These are phyloP conservation scores for Barbus barbus DNA, from an alignment of 2,113 vertebrate genomes.

Conservation along the genomic window DNA sequence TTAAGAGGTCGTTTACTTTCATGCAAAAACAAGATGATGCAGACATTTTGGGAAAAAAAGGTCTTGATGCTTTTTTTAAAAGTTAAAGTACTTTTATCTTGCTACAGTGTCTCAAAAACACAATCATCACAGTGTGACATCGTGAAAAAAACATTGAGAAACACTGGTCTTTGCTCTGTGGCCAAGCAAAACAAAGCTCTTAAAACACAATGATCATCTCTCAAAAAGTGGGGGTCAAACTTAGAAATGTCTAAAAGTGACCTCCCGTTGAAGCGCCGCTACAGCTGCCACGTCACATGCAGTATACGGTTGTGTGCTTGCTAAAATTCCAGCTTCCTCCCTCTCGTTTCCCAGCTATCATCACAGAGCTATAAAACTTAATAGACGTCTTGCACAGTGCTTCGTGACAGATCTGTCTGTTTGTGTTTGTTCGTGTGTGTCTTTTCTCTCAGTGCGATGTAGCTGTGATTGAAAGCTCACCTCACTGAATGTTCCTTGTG, in stretches of 20 bases:
- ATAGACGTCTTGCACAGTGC: slow-evolving; percentile 54
- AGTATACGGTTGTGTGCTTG: slow-evolving; percentile 1
- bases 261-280: neutral
- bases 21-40: neutral
- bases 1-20: neutral
- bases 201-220: neutral
- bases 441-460: slow-evolving; percentile 29
- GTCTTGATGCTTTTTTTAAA: neutral
- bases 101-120: neutral
- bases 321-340: slow-evolving; percentile 23
- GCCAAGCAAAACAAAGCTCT: neutral
- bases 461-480: slow-evolving; percentile 2
- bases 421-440: slow-evolving; percentile 23
- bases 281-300: slow-evolving; percentile 21
- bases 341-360: slow-evolving; percentile 55
- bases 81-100: neutral
- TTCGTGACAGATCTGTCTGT: slow-evolving; percentile 28
- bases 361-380: slow-evolving; percentile 65
- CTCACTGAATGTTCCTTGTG: slow-evolving; percentile 5
- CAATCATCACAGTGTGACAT: neutral
- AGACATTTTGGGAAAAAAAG: neutral
- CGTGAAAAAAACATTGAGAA: neutral
- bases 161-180: neutral
- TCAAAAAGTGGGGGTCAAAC: neutral
- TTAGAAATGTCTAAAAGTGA: neutral